These are phyloP conservation scores for Piscicola geometra DNA, from an alignment of 2,888 invertebrate species.

Conservation along the genomic window DNA sequence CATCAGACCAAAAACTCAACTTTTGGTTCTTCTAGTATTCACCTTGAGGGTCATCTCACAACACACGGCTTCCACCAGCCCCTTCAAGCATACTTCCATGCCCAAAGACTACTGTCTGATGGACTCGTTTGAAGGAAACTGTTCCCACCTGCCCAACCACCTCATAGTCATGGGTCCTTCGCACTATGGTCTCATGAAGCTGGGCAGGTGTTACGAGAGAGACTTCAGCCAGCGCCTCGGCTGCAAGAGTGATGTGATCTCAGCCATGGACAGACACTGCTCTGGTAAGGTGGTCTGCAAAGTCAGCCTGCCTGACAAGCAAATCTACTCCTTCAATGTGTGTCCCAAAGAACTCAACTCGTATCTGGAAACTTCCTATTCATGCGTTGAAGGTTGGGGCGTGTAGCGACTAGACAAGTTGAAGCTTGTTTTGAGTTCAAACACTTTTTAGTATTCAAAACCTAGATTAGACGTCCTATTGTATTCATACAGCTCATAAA, in stretches of 20 bases:
- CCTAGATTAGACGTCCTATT: no score
- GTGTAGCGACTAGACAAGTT: no score
- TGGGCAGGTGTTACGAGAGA: conserved; percentile 23
- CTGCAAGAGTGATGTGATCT: conserved; percentile 20
- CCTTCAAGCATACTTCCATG: neutral
- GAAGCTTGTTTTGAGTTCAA: no score
- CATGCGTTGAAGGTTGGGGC: conserved; percentile 24
- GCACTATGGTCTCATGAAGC: conserved; percentile 22
- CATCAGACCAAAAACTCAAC: no score
- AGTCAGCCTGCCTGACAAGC: conserved; percentile 22
- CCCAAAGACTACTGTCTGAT: conserved; percentile 23
- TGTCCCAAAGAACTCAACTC: conserved; percentile 28
- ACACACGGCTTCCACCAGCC: neutral
- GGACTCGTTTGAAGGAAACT: conserved; percentile 18
- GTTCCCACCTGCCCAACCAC: conserved; percentile 21
- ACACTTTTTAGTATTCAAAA: no score
- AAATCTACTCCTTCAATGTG: conserved; percentile 18
- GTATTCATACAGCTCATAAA: no score
- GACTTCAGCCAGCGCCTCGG: conserved; percentile 22
- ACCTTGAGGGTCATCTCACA: no score
- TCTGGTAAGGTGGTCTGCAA: conserved; percentile 20
- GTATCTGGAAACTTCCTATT: conserved; percentile 22
- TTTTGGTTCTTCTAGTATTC: neutral
- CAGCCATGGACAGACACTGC: conserved; percentile 20
- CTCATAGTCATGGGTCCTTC: conserved; percentile 14